These are phyloP conservation scores for Enteromius thamalakanensis DNA, from an alignment of 2,797 vertebrate genomes.

Conservation along the genomic window DNA sequence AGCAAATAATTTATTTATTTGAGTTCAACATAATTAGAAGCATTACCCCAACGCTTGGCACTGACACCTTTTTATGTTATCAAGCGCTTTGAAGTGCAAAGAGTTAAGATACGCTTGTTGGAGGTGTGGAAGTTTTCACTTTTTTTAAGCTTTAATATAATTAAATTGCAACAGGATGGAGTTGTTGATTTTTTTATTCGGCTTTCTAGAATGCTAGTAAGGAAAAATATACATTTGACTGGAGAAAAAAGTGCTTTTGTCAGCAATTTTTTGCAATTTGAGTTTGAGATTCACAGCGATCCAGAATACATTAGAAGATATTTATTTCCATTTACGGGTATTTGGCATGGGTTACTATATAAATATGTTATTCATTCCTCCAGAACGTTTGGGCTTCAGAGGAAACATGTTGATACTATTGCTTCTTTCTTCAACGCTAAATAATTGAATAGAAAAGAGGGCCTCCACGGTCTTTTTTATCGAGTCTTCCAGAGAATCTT, in stretches of 20 bases:
- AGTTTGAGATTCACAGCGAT: conserved; percentile 58
- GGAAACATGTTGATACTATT: conserved; percentile 69
- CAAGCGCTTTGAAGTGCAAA: conserved; percentile 74
- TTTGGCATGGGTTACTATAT: conserved; percentile 75
- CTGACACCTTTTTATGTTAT: conserved; percentile 81
- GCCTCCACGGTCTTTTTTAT: conserved; percentile 77
- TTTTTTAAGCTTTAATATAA: conserved; percentile 77
- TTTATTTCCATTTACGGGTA: conserved; percentile 78
- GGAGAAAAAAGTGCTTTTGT: conserved; percentile 68
- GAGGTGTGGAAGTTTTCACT: conserved; percentile 73
- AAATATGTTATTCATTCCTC: conserved; percentile 76
- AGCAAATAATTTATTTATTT: conserved; percentile 83
- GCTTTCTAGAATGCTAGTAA: conserved; percentile 52
- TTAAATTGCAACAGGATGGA: conserved; percentile 73
- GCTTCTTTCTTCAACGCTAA: conserved; percentile 77
- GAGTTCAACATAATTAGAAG: conserved; percentile 84
- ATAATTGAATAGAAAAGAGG: conserved; percentile 80
- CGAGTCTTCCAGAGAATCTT: conserved; percentile 72
- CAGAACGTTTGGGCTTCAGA: conserved; percentile 71
- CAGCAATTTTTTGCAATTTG: conserved; percentile 64
- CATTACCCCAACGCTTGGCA: conserved; percentile 72
- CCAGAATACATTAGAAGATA: conserved; percentile 70
- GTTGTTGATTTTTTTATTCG: conserved; percentile 35
- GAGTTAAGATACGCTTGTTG: conserved; percentile 73
- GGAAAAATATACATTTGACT: conserved; percentile 63